phyloP scores from a whole-genome alignment of 2,113 vertebrate genomes.

The Leucopsar rothschildi region DNA sequence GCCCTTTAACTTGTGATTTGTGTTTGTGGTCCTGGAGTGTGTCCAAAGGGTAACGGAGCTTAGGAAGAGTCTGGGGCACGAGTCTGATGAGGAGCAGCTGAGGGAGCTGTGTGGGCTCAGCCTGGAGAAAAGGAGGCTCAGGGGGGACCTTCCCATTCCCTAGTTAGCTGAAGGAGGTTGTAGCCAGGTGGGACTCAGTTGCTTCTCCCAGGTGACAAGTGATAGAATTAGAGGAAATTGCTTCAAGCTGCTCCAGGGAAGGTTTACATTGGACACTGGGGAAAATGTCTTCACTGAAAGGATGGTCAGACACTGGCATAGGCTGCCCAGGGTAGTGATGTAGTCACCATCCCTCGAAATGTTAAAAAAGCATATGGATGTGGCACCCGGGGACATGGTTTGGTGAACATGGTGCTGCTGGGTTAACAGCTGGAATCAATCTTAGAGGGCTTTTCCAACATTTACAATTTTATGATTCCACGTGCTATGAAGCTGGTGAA shows the following conservation, averaged over 20 bases:
- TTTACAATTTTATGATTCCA: not conserved
- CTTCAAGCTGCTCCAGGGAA: not conserved
- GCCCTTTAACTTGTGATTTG: not conserved
- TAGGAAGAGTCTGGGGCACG: not conserved
- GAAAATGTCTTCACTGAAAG: not conserved
- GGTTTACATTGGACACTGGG: not conserved
- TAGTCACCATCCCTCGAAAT: not conserved
- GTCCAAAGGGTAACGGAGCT: not conserved
- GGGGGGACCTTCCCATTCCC: not conserved
- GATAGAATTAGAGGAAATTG: not conserved
- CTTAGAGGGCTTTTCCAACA: not conserved
- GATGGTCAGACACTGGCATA: not conserved
- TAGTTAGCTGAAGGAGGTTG: not conserved
- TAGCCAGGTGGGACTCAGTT: not conserved
- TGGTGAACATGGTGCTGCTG: not conserved
- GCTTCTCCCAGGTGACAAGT: not conserved
- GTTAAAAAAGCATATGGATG: not conserved
- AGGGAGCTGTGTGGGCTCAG: not conserved
- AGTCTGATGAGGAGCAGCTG: not conserved
- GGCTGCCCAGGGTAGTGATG: not conserved
- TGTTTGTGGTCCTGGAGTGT: not conserved
- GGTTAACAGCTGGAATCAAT: not conserved
- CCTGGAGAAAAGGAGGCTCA: not conserved
- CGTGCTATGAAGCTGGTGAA: accelerated
- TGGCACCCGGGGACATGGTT: not conserved